These are phyloP conservation scores for Verasper variegatus DNA, from an alignment of 2,113 vertebrate genomes.

Conservation along the genomic window DNA sequence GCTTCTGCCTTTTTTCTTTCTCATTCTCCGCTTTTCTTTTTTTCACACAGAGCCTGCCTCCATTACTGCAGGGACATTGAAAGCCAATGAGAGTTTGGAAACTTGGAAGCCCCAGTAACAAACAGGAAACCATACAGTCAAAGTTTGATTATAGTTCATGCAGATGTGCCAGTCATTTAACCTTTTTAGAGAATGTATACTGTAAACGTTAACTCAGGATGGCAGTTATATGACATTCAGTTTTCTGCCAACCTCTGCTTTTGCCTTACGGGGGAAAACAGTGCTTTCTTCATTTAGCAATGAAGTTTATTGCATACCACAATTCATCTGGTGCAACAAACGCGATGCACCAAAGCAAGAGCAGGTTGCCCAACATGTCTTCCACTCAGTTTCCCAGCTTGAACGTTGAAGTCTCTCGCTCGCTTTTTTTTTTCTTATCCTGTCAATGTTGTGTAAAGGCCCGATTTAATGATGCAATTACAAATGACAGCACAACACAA, in stretches of 20 bases:
- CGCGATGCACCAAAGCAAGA: conserved; percentile 14
- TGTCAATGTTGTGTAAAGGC: conserved; percentile 36
- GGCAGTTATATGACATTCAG: conserved; percentile 32
- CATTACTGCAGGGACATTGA: conserved; percentile 4
- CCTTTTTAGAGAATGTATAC: conserved; percentile 8
- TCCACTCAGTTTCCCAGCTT: conserved; percentile 11
- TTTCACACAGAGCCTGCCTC: background rate
- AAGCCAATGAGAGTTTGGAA: conserved; percentile 42
- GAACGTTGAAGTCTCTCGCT: background rate
- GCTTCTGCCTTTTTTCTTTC: background rate
- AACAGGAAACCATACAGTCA: conserved; percentile 43
- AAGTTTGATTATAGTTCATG: conserved; percentile 42
- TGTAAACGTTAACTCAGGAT: conserved; percentile 47
- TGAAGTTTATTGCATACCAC: background rate
- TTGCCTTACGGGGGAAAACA: background rate
- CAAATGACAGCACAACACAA: conserved; percentile 6
- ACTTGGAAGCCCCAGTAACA: conserved; percentile 37
- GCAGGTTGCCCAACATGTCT: conserved; percentile 44
- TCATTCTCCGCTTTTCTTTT: background rate
- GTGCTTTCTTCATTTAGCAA: conserved; percentile 19
- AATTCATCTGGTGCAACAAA: conserved; percentile 48
- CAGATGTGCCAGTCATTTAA: conserved; percentile 32
- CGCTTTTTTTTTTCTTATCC: conserved; percentile 1
- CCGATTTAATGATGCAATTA: conserved; percentile 39
- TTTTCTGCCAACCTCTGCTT: conserved; percentile 12